A percentile compares a stretch with the other conserved stretches of the same genome.
These are phyloP conservation scores for Gorilla gorilla DNA, from an alignment of 2,113 vertebrate genomes.

Conservation along the genomic window DNA sequence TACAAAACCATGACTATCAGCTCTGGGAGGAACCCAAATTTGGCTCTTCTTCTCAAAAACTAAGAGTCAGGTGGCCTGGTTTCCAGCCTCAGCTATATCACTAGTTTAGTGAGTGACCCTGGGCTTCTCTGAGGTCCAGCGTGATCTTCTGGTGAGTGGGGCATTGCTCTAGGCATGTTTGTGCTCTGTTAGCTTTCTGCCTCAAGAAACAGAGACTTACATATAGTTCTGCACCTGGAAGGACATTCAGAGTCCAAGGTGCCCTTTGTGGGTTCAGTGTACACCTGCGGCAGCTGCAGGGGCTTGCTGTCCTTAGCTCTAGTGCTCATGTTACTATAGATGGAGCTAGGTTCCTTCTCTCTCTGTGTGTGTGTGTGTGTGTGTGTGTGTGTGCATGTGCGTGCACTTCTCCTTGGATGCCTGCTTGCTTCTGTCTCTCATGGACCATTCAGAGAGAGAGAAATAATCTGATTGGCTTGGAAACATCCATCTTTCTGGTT, in stretches of 20 bases:
- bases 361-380: no score
- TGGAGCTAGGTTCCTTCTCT: no score
- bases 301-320: background rate
- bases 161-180: background rate
- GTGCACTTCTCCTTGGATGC: background rate
- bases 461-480: background rate
- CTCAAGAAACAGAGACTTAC: background rate
- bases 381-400: fast-evolving
- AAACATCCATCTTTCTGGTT: background rate
- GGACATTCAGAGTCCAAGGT: background rate
- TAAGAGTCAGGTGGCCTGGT: background rate
- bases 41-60: background rate
- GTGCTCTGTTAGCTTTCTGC: background rate
- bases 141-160: no score
- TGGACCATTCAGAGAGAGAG: background rate
- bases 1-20: background rate
- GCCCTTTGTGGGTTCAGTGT: no score
- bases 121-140: background rate
- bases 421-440: background rate
- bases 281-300: background rate
- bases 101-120: background rate
- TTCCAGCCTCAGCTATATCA: background rate
- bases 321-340: background rate
- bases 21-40: background rate
- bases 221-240: background rate